Conservation (phyloP, 2,797 vertebrate species). For the Crenuchus spilurus region DNA sequence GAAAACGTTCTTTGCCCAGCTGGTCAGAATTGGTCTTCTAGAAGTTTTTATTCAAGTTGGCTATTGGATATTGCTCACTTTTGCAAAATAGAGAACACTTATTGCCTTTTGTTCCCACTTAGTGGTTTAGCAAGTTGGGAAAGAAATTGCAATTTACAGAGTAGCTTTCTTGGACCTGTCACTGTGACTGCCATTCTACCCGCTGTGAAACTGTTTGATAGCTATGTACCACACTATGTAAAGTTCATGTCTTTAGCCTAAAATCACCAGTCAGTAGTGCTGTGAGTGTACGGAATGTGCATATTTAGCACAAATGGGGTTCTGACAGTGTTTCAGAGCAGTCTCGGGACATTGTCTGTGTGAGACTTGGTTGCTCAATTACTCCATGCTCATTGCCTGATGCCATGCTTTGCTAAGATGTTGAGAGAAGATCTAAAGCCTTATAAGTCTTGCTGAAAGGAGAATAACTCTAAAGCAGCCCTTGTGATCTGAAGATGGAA, state of each 20-base stretch:
- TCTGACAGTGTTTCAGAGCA: constrained; percentile 24
- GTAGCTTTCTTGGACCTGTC: constrained; percentile 13
- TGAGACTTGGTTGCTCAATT: constrained; percentile 21
- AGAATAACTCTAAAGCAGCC: constrained; percentile 21
- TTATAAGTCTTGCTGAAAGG: constrained; percentile 33
- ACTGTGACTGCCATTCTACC: background rate
- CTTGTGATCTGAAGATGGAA: constrained; percentile 16
- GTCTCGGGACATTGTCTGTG: constrained; percentile 16
- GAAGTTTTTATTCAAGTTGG: background rate
- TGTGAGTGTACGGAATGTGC: constrained; percentile 35
- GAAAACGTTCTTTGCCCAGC: background rate
- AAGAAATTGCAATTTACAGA: background rate
- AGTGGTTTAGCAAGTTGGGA: constrained; percentile 10
- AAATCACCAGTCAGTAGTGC: constrained; percentile 1
- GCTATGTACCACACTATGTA: background rate
- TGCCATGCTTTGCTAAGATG: constrained; percentile 21
- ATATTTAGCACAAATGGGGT: constrained; percentile 41
- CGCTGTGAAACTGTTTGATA: constrained; percentile 1
- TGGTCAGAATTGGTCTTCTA: background rate
- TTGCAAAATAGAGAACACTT: constrained; percentile 16
- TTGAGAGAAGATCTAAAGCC: constrained; percentile 29
- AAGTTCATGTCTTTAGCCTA: constrained; percentile 6
- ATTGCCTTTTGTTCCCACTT: constrained; percentile 12
- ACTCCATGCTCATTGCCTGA: constrained; percentile 27
- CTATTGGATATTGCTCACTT: background rate